Evolutionary conservation across 1,140 invertebrate species (phyloP).

Genomic region (Dolichoris vasculosae): DNA sequence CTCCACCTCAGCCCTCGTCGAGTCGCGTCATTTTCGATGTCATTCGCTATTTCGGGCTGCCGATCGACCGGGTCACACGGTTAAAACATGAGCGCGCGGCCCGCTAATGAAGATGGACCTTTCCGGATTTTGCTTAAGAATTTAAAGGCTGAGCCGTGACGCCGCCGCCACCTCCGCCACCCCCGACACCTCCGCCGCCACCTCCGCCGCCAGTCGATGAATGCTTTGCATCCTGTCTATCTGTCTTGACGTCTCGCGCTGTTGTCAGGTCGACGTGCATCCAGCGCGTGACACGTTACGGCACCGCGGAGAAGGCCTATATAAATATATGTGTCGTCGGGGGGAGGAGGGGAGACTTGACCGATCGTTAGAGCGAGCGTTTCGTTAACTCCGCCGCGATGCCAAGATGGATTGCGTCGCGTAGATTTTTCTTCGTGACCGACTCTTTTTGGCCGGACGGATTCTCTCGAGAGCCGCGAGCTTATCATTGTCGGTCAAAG

Average conservation of each 20-base stretch:
- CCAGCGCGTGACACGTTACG: not conserved
- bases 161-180: not conserved
- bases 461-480: too few species aligned
- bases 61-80: constrained; percentile 63
- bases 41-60: constrained; percentile 51
- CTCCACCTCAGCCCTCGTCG: too few species aligned
- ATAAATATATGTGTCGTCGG: not conserved
- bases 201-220: constrained; percentile 5
- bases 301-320: not conserved
- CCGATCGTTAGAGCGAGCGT: not conserved
- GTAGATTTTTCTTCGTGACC: not conserved
- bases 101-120: constrained; percentile 62
- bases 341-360: not conserved
- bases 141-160: constrained; percentile 31
- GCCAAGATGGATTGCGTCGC: not conserved
- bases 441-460: too few species aligned
- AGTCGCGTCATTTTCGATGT: constrained; percentile 46
- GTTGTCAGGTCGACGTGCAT: constrained; percentile 5
- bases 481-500: not conserved
- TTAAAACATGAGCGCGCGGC: constrained; percentile 47
- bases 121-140: constrained; percentile 61
- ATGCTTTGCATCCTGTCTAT: constrained; percentile 23
- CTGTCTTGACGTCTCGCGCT: not conserved
- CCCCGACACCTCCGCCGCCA: too few species aligned
- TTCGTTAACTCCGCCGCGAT: not conserved